Evolutionary conservation across 2,113 vertebrate genomes (phyloP), one percentile per base, ranked within the genome.

Genomic region (Catharus fuscescens): DNA sequence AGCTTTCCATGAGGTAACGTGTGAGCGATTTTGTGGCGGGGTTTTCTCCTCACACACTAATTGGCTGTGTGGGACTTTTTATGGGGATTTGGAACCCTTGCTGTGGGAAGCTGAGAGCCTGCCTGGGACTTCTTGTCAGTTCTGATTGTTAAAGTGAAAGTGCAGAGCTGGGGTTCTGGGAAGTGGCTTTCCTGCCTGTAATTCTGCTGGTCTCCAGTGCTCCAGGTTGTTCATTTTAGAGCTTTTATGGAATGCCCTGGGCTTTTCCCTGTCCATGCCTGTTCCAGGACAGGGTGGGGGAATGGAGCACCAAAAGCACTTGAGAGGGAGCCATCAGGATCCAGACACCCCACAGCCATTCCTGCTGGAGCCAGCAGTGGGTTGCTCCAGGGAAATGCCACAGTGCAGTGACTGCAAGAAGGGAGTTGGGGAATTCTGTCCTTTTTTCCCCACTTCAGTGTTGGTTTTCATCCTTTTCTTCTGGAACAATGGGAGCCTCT

Each of bases 71-170:
- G 80, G 80, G 90, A 60, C 2, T 34, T 89, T 95, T 80, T 73
- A 32, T 29, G 77, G 67, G 88, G 73, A 64, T 87, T 89, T 94
- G 80, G 87, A 79, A 67, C 42, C 42, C 69, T 86, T 19, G 32
- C 73, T 64, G 36, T 61, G 92, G 79, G 80, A 69, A 79, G 86
- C 77, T 57, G 31, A n/a, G 52, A 60, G 21, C 38, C 72, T 34
- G 54, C 56, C 23, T 53, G 62, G 36, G 73, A 60, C 62, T 69
- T 57, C 42, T 45, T 57, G 61, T 64, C 42, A 17, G 18, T 47
- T 29, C 36, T 54, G 32, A 60, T 47, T 90, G 64, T 76, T 78
- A 59, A 90, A 92, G 77, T 1, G 17, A 80, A 96, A 90, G 86
- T 60, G 80, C 61, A 44, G 86, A 52, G 83, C 86, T 1, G 3